Percentiles rank a stretch among this genome's conserved stretches.
phyloP scores from a whole-genome alignment of 2,888 invertebrate species.

The Ernsta delagoae region DNA sequence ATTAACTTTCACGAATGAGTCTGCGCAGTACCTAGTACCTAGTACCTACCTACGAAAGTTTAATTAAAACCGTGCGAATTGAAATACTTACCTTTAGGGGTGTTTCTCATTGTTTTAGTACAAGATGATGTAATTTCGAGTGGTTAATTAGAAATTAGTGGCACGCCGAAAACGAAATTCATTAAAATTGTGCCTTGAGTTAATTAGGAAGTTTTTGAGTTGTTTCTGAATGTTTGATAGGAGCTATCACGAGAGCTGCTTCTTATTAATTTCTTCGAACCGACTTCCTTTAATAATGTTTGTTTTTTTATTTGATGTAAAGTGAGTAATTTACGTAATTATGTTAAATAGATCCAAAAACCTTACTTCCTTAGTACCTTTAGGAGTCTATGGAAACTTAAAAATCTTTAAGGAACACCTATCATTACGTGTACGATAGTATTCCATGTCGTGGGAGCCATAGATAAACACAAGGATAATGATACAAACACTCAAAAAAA shows the following conservation, averaged over 20 bases:
- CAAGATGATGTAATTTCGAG: slow-evolving; percentile 27
- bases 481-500: too few relatives aligned
- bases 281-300: not conserved
- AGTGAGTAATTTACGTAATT: too few relatives aligned
- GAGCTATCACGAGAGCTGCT: not conserved
- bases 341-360: too few relatives aligned
- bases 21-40: slow-evolving; percentile 36
- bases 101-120: slow-evolving; percentile 45
- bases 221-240: slow-evolving; percentile 12
- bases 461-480: too few relatives aligned
- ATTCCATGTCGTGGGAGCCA: too few relatives aligned
- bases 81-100: slow-evolving; percentile 63
- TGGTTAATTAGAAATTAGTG: slow-evolving; percentile 29
- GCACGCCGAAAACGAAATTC: slow-evolving; percentile 9
- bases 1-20: slow-evolving; percentile 35
- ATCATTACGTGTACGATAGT: too few relatives aligned
- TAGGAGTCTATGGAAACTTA: too few relatives aligned
- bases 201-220: slow-evolving; percentile 18
- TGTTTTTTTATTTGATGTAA: not conserved
- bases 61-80: slow-evolving; percentile 70
- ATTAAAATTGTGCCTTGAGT: slow-evolving; percentile 20
- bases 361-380: too few relatives aligned
- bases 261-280: slow-evolving; percentile 1
- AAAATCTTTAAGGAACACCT: too few relatives aligned
- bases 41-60: slow-evolving; percentile 44